These are phyloP conservation scores for Andrena flavipes DNA, from an alignment of 2,888 invertebrate genomes.

Conservation along the genomic window DNA sequence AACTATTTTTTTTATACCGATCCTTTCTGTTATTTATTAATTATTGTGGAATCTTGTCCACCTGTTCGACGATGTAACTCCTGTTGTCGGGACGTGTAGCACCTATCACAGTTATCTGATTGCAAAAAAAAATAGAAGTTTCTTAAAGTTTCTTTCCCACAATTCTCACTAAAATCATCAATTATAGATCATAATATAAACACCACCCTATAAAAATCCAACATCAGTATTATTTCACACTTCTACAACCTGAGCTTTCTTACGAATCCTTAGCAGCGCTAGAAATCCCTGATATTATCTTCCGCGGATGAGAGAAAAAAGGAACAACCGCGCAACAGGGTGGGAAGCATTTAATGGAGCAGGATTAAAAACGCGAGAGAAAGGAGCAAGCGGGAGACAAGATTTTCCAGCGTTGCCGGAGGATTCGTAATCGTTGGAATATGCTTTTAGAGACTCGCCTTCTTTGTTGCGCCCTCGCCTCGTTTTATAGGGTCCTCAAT, in stretches of 20 bases:
- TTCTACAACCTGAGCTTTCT: neutral
- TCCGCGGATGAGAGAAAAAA: neutral
- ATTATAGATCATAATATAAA: too few relatives aligned
- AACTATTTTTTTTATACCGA: too few relatives aligned
- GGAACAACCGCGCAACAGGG: neutral
- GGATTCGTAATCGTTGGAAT: constrained; percentile 71
- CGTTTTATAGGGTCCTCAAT: constrained; percentile 49
- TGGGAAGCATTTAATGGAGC: neutral
- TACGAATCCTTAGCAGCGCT: neutral
- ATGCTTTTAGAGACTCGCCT: constrained; percentile 56
- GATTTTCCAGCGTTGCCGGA: constrained; percentile 26
- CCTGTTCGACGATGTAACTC: too few relatives aligned
- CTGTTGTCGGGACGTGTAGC: too few relatives aligned
- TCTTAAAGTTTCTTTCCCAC: too few relatives aligned
- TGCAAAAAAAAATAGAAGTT: too few relatives aligned
- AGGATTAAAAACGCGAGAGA: constrained; percentile 26
- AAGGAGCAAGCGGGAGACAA: constrained; percentile 17
- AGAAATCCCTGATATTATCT: neutral
- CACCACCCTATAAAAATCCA: neutral
- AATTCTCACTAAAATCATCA: too few relatives aligned
- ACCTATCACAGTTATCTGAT: too few relatives aligned
- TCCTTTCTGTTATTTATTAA: too few relatives aligned
- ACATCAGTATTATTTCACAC: neutral
- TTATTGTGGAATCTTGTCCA: too few relatives aligned
- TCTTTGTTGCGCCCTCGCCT: constrained; percentile 64